A percentile compares a stretch with the other conserved stretches of the same genome.
Conservation (phyloP, 2,888 invertebrate genomes). For the Neoitamus cyanurus region DNA sequence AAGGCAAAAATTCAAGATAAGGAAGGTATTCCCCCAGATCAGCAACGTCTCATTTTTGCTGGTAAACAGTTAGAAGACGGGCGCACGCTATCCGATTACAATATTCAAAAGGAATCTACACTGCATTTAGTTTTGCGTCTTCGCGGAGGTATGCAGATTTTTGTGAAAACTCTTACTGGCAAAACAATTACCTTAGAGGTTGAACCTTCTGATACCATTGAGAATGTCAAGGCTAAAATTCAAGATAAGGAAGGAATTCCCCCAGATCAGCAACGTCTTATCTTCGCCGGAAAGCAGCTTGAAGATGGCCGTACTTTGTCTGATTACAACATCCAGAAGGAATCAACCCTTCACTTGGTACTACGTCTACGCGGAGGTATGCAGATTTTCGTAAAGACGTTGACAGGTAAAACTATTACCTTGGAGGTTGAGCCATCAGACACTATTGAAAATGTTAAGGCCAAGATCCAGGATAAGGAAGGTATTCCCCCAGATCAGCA, state of each 20-base stretch:
- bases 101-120: too few species aligned
- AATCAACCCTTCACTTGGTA: conserved; percentile 50
- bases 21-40: too few species aligned
- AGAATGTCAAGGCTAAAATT: conserved; percentile 60
- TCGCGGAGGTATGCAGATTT: too few species aligned
- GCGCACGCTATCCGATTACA: too few species aligned
- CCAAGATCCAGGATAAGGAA: conserved; percentile 40
- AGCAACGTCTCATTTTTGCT: too few species aligned
- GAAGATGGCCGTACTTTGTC: conserved; percentile 20
- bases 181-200: conserved; percentile 60
- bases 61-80: too few species aligned
- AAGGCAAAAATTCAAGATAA: too few species aligned
- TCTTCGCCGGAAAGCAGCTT: conserved; percentile 35
- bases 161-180: too few species aligned
- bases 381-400: conserved; percentile 59
- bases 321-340: conserved; percentile 50
- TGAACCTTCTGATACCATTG: conserved; percentile 58
- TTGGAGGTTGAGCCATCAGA: conserved; percentile 46
- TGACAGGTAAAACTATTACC: conserved; percentile 59
- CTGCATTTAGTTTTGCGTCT: too few species aligned
- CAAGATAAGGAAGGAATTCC: conserved; percentile 61
- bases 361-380: conserved; percentile 67
- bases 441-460: conserved; percentile 34
- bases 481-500: conserved; percentile 51
- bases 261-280: conserved; percentile 59